Conservation (phyloP, 2,888 invertebrate genomes). For the Quadroppia sp. region DNA sequence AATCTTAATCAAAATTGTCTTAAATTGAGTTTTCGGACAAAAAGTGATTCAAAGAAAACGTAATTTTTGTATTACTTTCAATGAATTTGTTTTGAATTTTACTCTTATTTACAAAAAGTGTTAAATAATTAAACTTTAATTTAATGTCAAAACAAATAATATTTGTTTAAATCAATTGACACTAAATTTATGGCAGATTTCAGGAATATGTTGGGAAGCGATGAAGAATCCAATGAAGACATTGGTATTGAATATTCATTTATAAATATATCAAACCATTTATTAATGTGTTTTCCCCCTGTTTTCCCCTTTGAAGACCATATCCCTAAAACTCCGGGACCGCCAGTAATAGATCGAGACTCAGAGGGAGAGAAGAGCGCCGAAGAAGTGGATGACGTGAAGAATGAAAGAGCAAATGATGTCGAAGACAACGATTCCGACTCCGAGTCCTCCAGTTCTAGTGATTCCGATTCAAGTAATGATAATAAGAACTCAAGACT, state of each 20-base stretch:
- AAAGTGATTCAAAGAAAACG: no score
- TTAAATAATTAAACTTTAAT: no score
- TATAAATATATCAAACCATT: background rate
- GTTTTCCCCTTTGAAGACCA: background rate
- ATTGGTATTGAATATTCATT: slow-evolving; percentile 30
- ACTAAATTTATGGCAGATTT: slow-evolving; percentile 32
- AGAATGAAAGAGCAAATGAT: no score
- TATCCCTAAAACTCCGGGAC: slow-evolving; percentile 37
- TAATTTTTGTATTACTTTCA: no score
- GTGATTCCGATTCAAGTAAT: background rate
- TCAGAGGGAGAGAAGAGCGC: slow-evolving; percentile 25
- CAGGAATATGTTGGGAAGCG: slow-evolving; percentile 33
- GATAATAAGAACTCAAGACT: slow-evolving; percentile 18
- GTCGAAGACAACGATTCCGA: background rate
- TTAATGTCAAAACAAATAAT: no score
- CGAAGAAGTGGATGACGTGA: no score
- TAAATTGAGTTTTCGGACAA: no score
- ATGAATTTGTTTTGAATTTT: no score
- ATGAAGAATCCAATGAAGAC: slow-evolving; percentile 39
- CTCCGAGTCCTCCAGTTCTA: slow-evolving; percentile 4
- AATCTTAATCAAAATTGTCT: no score
- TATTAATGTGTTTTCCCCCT: background rate
- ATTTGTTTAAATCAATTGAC: background rate
- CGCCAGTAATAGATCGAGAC: slow-evolving; percentile 16
- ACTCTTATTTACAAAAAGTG: no score